phyloP scores from a whole-genome alignment of 2,888 invertebrate genomes.

The Horisme vitalbata region DNA sequence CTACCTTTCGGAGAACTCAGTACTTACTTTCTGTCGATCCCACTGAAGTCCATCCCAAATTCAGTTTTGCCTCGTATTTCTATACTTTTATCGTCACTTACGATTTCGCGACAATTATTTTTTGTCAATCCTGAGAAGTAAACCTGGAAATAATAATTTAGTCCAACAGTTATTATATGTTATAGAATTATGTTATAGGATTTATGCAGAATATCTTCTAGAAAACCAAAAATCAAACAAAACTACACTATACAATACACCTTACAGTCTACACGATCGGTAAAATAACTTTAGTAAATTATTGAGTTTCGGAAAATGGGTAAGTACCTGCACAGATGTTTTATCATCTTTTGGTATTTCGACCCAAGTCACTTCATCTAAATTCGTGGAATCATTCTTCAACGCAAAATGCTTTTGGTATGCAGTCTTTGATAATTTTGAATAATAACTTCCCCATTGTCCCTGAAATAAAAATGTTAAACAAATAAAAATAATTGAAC shows the following conservation, averaged over 20 bases:
- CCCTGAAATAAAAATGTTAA: constrained; percentile 56
- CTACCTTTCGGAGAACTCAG: too few relatives aligned
- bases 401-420: constrained; percentile 81
- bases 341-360: constrained; percentile 55
- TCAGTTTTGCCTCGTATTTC: constrained; percentile 21
- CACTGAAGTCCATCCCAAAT: constrained; percentile 58
- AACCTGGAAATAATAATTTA: constrained; percentile 37
- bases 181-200: too few relatives aligned
- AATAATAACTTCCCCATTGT: constrained; percentile 56
- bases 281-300: too few relatives aligned
- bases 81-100: constrained; percentile 19
- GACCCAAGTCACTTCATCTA: constrained; percentile 88
- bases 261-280: too few relatives aligned
- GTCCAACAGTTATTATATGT: too few relatives aligned
- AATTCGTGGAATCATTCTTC: constrained; percentile 86
- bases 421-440: constrained; percentile 29
- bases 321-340: constrained; percentile 52
- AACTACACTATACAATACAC: too few relatives aligned
- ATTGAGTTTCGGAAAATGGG: too few relatives aligned
- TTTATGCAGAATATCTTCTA: too few relatives aligned
- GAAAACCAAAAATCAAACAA: too few relatives aligned
- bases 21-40: constrained; percentile 49
- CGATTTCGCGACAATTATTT: constrained; percentile 42
- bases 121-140: constrained; percentile 46
- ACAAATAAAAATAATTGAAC: too few relatives aligned